Conservation (phyloP, 2,888 invertebrate species). For the Latheticus oryzae region DNA sequence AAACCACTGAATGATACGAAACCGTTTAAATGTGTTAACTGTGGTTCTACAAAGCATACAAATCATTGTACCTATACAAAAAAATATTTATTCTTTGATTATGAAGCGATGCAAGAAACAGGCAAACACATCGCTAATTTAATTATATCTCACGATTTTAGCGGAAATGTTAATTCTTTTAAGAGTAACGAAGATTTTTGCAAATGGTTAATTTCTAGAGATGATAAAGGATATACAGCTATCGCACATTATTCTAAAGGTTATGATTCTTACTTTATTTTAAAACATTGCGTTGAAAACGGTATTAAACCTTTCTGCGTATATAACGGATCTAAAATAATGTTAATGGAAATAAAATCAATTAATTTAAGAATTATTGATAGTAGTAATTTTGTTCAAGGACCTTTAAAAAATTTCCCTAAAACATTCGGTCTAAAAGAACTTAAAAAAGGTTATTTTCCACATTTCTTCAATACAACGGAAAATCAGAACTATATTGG, state of each 20-base stretch:
- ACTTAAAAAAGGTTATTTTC: no score
- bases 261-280: constrained; percentile 27
- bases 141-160: constrained; percentile 35
- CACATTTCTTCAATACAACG: no score
- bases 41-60: constrained; percentile 28
- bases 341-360: no score
- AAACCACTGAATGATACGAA: constrained; percentile 22
- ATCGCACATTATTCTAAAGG: constrained; percentile 37
- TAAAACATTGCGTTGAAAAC: no score
- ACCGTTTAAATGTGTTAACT: constrained; percentile 27
- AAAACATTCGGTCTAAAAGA: constrained; percentile 18
- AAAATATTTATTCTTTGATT: constrained; percentile 41
- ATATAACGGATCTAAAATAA: no score
- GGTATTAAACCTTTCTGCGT: no score
- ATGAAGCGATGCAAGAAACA: constrained; percentile 38
- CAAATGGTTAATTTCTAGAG: constrained; percentile 21
- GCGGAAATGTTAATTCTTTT: constrained; percentile 39
- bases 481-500: no score
- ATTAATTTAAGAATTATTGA: constrained; percentile 41
- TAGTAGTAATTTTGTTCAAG: constrained; percentile 44
- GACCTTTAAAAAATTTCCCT: constrained; percentile 37
- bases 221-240: constrained; percentile 38
- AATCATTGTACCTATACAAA: no score
- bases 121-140: constrained; percentile 32
- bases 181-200: constrained; percentile 21